A percentile compares a stretch with the other conserved stretches of the same genome.
Evolutionary conservation across 2,113 vertebrate genomes (phyloP).

Genomic region (Vidua macroura): DNA sequence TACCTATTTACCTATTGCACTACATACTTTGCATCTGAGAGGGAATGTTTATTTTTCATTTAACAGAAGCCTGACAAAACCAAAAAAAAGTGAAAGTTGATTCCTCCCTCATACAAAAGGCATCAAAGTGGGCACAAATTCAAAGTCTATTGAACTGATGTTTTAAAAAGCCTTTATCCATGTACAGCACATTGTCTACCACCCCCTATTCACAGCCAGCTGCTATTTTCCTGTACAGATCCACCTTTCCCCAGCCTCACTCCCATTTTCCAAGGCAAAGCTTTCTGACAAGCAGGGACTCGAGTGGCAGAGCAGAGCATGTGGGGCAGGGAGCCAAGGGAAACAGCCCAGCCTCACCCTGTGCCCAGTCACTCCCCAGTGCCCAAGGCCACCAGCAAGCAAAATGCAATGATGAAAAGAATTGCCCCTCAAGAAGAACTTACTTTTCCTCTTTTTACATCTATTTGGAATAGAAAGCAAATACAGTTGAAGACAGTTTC

Average conservation of each 20-base stretch:
- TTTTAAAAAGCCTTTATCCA: neutral
- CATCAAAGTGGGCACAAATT: neutral
- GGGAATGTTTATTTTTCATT: neutral
- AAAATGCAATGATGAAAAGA: neutral
- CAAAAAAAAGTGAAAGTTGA: neutral
- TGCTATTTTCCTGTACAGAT: neutral
- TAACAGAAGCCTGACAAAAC: neutral
- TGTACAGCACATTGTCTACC: neutral
- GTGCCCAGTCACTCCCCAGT: rapidly evolving
- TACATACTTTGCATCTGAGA: neutral
- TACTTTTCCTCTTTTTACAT: neutral
- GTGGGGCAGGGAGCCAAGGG: neutral
- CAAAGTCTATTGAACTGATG: neutral
- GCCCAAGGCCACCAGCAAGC: neutral
- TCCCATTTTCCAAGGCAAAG: neutral
- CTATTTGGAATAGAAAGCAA: neutral
- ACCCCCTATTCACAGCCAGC: neutral
- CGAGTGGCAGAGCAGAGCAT: rapidly evolving
- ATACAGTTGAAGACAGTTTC: neutral
- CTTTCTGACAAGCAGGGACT: neutral
- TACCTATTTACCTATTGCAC: neutral
- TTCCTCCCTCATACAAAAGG: neutral
- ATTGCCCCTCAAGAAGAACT: neutral
- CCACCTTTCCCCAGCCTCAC: neutral
- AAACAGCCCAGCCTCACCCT: neutral